These are phyloP conservation scores for Sogatella furcifera DNA, from an alignment of 1,140 invertebrate genomes.

Conservation along the genomic window DNA sequence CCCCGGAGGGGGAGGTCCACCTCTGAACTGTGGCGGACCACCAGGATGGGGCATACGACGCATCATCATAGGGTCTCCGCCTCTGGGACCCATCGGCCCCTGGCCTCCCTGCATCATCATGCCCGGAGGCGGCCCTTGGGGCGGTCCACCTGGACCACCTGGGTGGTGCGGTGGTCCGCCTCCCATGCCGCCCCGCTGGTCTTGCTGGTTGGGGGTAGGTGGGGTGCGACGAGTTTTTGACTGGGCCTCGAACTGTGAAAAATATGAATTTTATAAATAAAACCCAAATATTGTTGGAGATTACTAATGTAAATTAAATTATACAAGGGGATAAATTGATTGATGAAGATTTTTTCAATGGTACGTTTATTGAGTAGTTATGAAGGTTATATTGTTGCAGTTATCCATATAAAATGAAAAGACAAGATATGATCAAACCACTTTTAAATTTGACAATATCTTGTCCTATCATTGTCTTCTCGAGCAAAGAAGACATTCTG, in stretches of 20 bases:
- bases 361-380: no score
- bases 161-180: conserved; percentile 15
- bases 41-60: conserved; percentile 13
- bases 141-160: background rate
- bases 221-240: conserved; percentile 75
- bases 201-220: conserved; percentile 29
- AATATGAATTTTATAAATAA: no score
- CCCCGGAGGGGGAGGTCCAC: conserved; percentile 12
- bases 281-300: no score
- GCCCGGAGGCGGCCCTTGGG: conserved; percentile 13
- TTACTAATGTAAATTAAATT: no score
- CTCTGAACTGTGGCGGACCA: conserved; percentile 9
- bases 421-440: no score
- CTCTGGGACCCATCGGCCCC: conserved; percentile 40
- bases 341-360: no score
- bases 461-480: no score
- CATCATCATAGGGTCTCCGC: conserved; percentile 28
- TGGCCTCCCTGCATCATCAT: conserved; percentile 30
- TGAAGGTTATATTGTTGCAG: no score
- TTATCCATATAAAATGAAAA: no score
- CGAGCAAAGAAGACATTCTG: no score
- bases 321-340: no score
- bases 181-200: conserved; percentile 10
- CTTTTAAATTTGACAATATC: no score
- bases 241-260: conserved; percentile 70